These are phyloP conservation scores for Autographa gamma DNA, from an alignment of 2,888 invertebrate species.

Conservation along the genomic window DNA sequence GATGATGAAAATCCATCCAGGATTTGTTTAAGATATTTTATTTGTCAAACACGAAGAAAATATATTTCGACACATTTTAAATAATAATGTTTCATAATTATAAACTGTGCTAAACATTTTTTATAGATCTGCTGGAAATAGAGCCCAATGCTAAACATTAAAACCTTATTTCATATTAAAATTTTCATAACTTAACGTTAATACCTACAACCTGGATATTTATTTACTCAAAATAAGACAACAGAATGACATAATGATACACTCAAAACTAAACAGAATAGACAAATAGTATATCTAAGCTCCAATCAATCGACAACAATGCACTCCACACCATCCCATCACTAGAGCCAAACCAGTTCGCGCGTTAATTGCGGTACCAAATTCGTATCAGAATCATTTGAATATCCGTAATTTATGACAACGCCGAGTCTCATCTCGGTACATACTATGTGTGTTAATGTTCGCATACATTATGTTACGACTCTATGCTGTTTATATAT, in stretches of 20 bases:
- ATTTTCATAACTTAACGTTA: too few relatives aligned
- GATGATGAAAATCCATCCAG: too few relatives aligned
- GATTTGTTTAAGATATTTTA: background rate
- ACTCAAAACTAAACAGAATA: background rate
- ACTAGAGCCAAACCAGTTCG: slow-evolving; percentile 82
- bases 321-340: slow-evolving; percentile 61
- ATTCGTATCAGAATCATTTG: slow-evolving; percentile 87
- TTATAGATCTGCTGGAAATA: too few relatives aligned
- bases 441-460: slow-evolving; percentile 76
- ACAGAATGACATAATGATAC: too few relatives aligned
- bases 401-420: slow-evolving; percentile 87
- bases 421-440: slow-evolving; percentile 82
- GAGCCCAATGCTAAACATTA: too few relatives aligned
- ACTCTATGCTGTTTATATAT: slow-evolving; percentile 58
- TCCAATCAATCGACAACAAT: slow-evolving; percentile 46
- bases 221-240: too few relatives aligned
- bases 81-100: too few relatives aligned
- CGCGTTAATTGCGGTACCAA: slow-evolving; percentile 88
- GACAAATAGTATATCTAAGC: background rate
- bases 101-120: too few relatives aligned
- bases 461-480: slow-evolving; percentile 77
- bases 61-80: too few relatives aligned
- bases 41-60: background rate
- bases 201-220: too few relatives aligned
- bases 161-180: too few relatives aligned